Percentiles rank a stretch among this genome's conserved stretches.
These are phyloP conservation scores for Drosophila niveifrons DNA, from an alignment of 2,888 invertebrate species.

Conservation along the genomic window DNA sequence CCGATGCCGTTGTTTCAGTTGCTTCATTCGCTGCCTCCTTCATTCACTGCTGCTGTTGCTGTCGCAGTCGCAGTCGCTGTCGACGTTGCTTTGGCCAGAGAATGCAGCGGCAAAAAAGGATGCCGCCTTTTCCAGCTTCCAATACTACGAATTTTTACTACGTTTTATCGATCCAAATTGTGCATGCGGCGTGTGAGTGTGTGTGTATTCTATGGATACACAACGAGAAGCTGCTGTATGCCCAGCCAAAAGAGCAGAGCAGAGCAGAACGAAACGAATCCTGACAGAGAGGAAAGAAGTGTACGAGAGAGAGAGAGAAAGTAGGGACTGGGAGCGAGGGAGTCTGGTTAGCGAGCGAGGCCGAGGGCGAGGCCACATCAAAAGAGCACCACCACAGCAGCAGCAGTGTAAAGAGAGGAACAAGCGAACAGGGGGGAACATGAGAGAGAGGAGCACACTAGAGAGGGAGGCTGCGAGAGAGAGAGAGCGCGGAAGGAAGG, in stretches of 20 bases:
- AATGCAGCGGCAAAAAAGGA: conserved; percentile 44
- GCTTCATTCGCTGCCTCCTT: not conserved
- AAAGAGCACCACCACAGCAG: conserved; percentile 66
- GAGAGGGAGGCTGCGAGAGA: not conserved
- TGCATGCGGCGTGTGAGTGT: conserved; percentile 22
- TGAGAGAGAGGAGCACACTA: not conserved
- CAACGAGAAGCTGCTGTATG: conserved; percentile 69
- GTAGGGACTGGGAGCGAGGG: not conserved
- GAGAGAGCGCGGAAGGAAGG: conserved; percentile 8
- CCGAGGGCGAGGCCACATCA: conserved; percentile 76
- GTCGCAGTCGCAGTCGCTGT: not conserved
- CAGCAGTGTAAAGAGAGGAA: not conserved
- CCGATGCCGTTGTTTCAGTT: conserved; percentile 27
- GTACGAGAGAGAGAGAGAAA: not conserved
- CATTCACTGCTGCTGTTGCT: not conserved
- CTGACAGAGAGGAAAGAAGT: not conserved
- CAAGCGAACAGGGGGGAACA: not conserved
- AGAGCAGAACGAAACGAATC: conserved; percentile 23
- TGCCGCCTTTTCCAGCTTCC: conserved; percentile 74
- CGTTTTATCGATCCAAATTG: conserved; percentile 77
- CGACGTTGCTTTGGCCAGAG: too few relatives aligned
- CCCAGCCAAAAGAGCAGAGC: conserved; percentile 72
- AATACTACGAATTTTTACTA: conserved; percentile 82
- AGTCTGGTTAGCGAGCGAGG: conserved; percentile 34
- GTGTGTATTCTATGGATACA: conserved; percentile 29